phyloP scores from a whole-genome alignment of 2,888 invertebrate species.

The Iphiclides podalirius region DNA sequence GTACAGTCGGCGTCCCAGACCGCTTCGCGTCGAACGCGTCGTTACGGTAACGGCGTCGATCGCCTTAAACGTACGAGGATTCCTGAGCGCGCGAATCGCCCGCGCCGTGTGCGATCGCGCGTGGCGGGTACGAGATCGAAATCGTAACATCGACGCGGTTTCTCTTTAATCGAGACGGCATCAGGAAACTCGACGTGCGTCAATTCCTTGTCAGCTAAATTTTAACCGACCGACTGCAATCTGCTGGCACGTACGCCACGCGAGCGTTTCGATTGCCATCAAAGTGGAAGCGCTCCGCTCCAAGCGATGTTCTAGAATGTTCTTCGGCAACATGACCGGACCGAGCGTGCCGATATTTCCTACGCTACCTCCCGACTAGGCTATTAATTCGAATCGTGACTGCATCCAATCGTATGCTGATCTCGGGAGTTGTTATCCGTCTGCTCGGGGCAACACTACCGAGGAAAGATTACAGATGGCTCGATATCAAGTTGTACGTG shows the following conservation, averaged over 20 bases:
- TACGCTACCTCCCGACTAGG: too few relatives aligned
- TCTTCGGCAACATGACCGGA: too few relatives aligned
- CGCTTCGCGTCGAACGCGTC: too few relatives aligned
- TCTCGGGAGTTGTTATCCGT: too few relatives aligned
- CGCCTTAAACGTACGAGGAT: conserved; percentile 10
- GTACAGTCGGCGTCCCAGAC: too few relatives aligned
- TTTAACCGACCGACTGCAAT: conserved; percentile 5
- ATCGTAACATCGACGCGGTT: conserved; percentile 18
- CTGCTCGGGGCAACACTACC: too few relatives aligned
- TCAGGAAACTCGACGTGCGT: background rate
- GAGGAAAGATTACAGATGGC: too few relatives aligned
- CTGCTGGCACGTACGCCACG: conserved; percentile 10
- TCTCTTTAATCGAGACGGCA: conserved; percentile 19
- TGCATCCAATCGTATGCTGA: too few relatives aligned
- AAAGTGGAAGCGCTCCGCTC: conserved; percentile 1
- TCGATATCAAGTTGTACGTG: too few relatives aligned
- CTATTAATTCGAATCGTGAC: too few relatives aligned
- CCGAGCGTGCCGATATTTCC: too few relatives aligned
- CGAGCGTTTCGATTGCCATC: conserved; percentile 10
- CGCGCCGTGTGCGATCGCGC: conserved; percentile 19
- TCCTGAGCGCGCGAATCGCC: conserved; percentile 19
- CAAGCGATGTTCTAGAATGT: too few relatives aligned
- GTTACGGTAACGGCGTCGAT: conserved; percentile 3
- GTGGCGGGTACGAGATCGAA: conserved; percentile 9
- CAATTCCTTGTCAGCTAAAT: conserved; percentile 1